phyloP scores from a whole-genome alignment of 2,888 invertebrate species.

The Drosophila colorata region DNA sequence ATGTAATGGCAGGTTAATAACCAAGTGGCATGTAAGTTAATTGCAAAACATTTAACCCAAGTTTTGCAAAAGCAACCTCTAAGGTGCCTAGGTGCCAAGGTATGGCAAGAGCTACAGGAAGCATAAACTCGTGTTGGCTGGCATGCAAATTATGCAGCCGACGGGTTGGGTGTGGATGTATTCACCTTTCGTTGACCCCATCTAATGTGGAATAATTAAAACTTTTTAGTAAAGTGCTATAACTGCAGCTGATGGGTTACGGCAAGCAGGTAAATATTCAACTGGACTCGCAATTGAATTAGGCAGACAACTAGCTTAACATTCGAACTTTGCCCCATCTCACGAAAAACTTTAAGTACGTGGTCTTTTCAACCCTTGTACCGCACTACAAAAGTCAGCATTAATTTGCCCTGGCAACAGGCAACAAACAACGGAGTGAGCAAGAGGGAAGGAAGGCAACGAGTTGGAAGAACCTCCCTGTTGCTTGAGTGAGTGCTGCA shows the following conservation, averaged over 20 bases:
- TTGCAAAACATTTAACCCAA: constrained; percentile 74
- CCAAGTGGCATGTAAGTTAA: constrained; percentile 78
- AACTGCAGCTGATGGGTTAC: constrained; percentile 5
- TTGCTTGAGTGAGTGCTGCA: constrained; percentile 53
- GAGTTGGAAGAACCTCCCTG: background rate
- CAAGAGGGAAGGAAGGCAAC: background rate
- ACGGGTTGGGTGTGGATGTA: constrained; percentile 6
- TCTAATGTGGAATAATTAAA: constrained; percentile 46
- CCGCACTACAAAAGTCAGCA: constrained; percentile 35
- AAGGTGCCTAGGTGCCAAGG: constrained; percentile 20
- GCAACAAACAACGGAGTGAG: constrained; percentile 21
- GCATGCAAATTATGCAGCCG: constrained; percentile 67
- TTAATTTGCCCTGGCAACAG: constrained; percentile 43
- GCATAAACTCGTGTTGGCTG: constrained; percentile 40
- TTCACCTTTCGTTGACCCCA: constrained; percentile 16
- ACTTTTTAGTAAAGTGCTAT: constrained; percentile 56
- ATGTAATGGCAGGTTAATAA: constrained; percentile 73
- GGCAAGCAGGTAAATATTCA: constrained; percentile 4
- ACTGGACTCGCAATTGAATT: constrained; percentile 58
- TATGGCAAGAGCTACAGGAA: constrained; percentile 44
- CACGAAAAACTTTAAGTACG: constrained; percentile 2
- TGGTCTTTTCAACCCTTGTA: constrained; percentile 2
- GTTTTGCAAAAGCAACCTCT: constrained; percentile 22
- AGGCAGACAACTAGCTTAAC: constrained; percentile 53
- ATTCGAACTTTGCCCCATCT: constrained; percentile 33